Conservation (phyloP, 1,140 invertebrate genomes). For the Caenorhabditis inopinata region DNA sequence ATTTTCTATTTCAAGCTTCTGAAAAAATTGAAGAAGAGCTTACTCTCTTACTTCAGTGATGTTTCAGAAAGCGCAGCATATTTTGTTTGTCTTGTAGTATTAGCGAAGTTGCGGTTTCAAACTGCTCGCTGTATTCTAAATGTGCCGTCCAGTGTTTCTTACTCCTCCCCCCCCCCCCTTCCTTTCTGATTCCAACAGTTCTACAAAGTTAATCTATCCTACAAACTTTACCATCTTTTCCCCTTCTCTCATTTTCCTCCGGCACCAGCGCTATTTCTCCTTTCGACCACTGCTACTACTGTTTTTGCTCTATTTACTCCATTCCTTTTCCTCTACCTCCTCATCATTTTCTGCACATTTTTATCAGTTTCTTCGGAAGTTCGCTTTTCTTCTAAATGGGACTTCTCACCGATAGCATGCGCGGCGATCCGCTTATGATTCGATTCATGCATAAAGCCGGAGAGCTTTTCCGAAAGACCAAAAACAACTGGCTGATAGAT, state of each 20-base stretch:
- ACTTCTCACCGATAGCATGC: constrained; percentile 38
- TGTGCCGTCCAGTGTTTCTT: background rate
- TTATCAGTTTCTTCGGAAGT: background rate
- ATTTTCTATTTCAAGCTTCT: too few relatives aligned
- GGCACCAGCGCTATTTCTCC: background rate
- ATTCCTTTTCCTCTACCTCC: background rate
- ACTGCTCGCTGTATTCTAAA: too few relatives aligned
- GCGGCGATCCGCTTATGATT: constrained; percentile 26
- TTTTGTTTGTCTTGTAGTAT: too few relatives aligned
- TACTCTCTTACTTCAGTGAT: background rate
- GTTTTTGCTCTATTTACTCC: background rate
- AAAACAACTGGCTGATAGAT: constrained; percentile 43
- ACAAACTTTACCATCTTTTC: background rate
- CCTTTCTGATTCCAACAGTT: background rate
- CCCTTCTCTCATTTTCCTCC: background rate
- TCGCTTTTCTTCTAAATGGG: background rate
- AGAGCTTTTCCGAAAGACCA: constrained; percentile 6
- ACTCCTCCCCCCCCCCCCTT: background rate
- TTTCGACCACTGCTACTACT: background rate
- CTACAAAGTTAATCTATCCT: constrained; percentile 19
- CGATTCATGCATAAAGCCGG: constrained; percentile 34
- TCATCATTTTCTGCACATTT: background rate
- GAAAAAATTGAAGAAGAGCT: too few relatives aligned
- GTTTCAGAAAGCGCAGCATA: background rate
- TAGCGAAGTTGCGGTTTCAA: too few relatives aligned